A percentile compares a stretch with the other conserved stretches of the same genome.
Evolutionary conservation across 2,888 invertebrate species (phyloP).

Genomic region (Metallyticus violacea): DNA sequence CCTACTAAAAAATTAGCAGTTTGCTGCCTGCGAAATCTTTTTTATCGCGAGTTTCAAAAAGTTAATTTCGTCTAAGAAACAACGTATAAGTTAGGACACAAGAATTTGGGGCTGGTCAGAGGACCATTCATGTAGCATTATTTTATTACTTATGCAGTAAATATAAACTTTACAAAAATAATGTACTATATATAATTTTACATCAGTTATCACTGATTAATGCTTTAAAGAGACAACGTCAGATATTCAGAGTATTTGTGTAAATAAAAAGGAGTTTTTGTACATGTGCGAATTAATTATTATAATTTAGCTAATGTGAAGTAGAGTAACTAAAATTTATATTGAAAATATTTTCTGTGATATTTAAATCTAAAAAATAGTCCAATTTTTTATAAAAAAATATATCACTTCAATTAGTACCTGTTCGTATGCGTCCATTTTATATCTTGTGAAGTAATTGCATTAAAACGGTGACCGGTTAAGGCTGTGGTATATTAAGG

Average conservation of each 20-base stretch:
- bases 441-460: not conserved
- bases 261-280: not conserved
- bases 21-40: too few species aligned
- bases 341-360: not conserved
- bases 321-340: not conserved
- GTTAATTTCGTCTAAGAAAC: too few species aligned
- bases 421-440: not conserved
- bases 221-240: not conserved
- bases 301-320: not conserved
- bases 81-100: too few species aligned
- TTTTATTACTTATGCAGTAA: too few species aligned
- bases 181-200: not conserved
- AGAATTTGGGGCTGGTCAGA: too few species aligned
- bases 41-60: too few species aligned
- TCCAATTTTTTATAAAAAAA: not conserved
- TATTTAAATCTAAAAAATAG: not conserved
- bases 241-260: not conserved
- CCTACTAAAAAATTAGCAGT: too few species aligned
- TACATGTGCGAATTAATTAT: not conserved
- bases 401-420: not conserved
- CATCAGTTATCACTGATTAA: not conserved
- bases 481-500: not conserved
- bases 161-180: too few species aligned
- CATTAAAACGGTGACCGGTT: not conserved
- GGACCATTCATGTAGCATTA: too few species aligned